Conservation (phyloP, 2,113 vertebrate genomes). For the Lampris megalopsis region DNA sequence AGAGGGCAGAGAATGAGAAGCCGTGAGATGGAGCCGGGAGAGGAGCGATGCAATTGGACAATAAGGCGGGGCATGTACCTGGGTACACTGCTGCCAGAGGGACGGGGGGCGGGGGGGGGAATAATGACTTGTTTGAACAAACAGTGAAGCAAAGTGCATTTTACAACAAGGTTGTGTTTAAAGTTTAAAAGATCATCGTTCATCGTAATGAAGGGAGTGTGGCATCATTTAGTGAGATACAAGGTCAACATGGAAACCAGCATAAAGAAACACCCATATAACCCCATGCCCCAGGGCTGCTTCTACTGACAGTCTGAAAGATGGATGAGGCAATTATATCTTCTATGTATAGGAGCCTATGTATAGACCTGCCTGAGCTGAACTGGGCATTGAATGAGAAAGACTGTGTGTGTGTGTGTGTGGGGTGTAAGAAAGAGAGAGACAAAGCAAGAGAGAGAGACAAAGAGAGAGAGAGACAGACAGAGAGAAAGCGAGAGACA, state of each 20-base stretch:
- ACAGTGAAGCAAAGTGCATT: too few relatives aligned
- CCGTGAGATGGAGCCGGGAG: constrained; percentile 13
- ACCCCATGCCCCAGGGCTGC: neutral
- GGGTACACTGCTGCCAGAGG: neutral
- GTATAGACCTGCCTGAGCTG: too few relatives aligned
- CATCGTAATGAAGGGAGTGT: too few relatives aligned
- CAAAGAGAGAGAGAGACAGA: neutral
- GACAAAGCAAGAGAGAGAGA: neutral
- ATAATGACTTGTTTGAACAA: neutral
- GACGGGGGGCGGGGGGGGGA: too few relatives aligned
- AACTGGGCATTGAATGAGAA: neutral
- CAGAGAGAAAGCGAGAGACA: neutral
- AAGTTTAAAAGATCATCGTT: too few relatives aligned
- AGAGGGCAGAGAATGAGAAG: neutral
- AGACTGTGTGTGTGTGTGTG: too few relatives aligned
- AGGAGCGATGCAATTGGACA: constrained; percentile 53
- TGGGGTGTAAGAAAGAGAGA: neutral
- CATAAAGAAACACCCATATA: neutral
- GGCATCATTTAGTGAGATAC: neutral
- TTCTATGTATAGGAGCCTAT: too few relatives aligned
- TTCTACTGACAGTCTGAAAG: neutral
- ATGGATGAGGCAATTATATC: neutral
- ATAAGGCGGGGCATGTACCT: constrained; percentile 75
- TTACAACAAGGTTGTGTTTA: too few relatives aligned
- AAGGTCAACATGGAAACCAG: neutral